phyloP scores from a whole-genome alignment of 2,113 vertebrate species.

The Rhinolophus ferrumequinum region DNA sequence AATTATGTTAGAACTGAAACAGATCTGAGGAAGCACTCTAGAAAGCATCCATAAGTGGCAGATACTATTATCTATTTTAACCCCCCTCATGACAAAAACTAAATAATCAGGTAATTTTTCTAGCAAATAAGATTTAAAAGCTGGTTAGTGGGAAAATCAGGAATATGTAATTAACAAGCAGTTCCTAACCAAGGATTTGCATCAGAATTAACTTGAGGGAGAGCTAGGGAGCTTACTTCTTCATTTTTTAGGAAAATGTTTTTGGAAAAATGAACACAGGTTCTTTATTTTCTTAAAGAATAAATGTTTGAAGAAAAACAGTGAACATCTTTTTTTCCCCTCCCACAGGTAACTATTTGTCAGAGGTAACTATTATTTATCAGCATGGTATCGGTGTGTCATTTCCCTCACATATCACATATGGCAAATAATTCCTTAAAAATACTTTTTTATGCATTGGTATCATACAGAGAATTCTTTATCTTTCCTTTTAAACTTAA shows the following conservation, averaged over 20 bases:
- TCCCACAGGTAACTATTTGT: not conserved
- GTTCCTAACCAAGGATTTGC: not conserved
- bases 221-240: not conserved
- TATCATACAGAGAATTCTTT: not conserved
- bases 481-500: not conserved
- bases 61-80: constrained; percentile 26
- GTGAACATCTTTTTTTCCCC: not conserved
- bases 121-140: constrained; percentile 38
- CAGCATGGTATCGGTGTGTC: not conserved
- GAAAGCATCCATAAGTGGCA: constrained; percentile 43
- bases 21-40: constrained; percentile 40
- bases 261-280: not conserved
- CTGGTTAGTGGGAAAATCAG: not conserved
- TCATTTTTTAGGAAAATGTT: not conserved
- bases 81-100: not conserved
- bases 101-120: constrained; percentile 45
- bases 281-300: not conserved
- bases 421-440: not conserved
- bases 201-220: not conserved
- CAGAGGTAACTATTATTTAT: not conserved
- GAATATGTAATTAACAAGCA: not conserved
- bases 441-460: not conserved
- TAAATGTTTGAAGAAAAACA: constrained; percentile 32
- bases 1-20: constrained; percentile 11
- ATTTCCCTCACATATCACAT: not conserved